phyloP scores from a whole-genome alignment of 2,888 invertebrate genomes.

The Heliconius ethilla region DNA sequence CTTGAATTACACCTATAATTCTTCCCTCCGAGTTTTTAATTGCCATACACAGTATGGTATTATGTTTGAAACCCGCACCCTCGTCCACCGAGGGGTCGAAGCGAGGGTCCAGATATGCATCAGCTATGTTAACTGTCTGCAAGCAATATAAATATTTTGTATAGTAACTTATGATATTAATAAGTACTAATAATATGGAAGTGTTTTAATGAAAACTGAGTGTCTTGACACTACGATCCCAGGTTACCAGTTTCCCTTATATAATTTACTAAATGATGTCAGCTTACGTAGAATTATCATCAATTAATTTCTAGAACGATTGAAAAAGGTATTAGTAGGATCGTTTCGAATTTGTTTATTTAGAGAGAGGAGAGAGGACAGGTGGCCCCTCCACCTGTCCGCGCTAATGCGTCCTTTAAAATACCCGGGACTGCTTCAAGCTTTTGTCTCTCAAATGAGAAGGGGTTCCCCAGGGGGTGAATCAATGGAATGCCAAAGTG shows the following conservation, averaged over 20 bases:
- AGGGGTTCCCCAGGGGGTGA: background rate
- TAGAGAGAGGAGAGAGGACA: background rate
- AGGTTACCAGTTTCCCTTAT: no score
- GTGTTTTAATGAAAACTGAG: no score
- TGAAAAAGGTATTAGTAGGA: background rate
- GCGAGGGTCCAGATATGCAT: conserved; percentile 93
- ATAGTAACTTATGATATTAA: background rate
- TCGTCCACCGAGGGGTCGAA: conserved; percentile 95
- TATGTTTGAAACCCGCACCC: conserved; percentile 91
- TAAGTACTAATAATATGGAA: background rate
- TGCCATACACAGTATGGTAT: conserved; percentile 96
- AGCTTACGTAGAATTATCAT: no score
- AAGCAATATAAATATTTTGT: conserved; percentile 38
- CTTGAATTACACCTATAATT: conserved; percentile 95
- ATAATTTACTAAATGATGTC: no score
- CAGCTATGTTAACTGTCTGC: conserved; percentile 94
- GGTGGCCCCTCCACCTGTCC: no score
- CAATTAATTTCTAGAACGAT: background rate
- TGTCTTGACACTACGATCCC: no score
- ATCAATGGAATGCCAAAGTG: background rate
- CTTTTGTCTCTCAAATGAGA: background rate
- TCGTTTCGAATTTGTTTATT: background rate
- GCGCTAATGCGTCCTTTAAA: background rate
- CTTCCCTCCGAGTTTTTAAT: conserved; percentile 95
- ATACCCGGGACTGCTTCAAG: background rate